Conservation (phyloP, 2,888 invertebrate genomes). For the Campoplex capitator region DNA sequence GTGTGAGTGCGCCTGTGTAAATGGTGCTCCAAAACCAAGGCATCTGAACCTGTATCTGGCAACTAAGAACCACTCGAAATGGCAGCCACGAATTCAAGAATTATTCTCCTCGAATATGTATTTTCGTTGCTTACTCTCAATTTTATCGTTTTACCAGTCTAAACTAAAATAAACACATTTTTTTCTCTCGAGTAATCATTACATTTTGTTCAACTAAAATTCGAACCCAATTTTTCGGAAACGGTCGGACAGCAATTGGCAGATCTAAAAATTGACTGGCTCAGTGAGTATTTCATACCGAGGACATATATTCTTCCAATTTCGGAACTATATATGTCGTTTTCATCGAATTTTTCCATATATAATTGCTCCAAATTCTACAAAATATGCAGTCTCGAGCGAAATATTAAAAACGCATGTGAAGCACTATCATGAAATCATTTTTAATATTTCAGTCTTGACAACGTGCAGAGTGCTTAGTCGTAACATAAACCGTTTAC, state of each 20-base stretch:
- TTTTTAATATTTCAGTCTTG: conserved; percentile 14
- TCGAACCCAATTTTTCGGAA: background rate
- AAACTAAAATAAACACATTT: background rate
- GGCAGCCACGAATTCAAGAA: conserved; percentile 23
- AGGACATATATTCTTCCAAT: too few species aligned
- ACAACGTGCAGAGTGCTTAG: too few species aligned
- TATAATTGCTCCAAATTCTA: background rate
- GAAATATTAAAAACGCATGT: background rate
- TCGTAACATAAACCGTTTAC: too few species aligned
- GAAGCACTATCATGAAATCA: background rate
- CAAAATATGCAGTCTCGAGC: background rate
- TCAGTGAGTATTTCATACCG: too few species aligned
- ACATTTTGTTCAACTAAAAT: background rate
- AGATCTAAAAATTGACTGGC: too few species aligned
- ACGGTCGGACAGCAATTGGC: too few species aligned
- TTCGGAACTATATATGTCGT: too few species aligned
- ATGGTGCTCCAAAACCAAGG: conserved; percentile 53
- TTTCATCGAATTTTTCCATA: background rate
- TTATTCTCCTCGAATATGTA: conserved; percentile 26
- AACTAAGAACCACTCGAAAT: conserved; percentile 40
- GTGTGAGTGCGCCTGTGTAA: background rate
- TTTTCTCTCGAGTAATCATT: background rate
- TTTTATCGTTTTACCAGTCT: too few species aligned
- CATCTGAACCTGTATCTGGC: conserved; percentile 61
- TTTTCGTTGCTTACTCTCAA: background rate